phyloP scores from a whole-genome alignment of 2,888 invertebrate species.

The Corythucha ciliata region DNA sequence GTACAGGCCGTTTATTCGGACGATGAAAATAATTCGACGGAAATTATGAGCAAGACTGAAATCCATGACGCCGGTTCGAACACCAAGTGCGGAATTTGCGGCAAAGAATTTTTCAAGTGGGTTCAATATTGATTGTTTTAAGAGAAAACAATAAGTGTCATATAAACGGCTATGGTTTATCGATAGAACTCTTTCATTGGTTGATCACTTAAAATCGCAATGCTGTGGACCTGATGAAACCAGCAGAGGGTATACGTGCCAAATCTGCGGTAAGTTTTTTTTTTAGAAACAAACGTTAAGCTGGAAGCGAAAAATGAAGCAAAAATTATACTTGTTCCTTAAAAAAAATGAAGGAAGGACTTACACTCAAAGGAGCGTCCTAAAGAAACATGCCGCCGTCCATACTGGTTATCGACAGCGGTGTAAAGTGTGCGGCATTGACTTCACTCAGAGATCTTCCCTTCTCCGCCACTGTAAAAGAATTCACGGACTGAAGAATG shows the following conservation, averaged over 20 bases:
- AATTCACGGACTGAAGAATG: constrained; percentile 30
- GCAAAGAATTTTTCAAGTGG: constrained; percentile 26
- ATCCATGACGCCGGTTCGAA: neutral
- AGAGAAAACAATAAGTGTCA: constrained; percentile 11
- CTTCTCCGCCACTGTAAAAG: constrained; percentile 35
- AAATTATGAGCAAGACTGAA: neutral
- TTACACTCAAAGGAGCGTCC: constrained; percentile 30
- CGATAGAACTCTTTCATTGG: too few relatives aligned
- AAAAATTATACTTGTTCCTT: neutral
- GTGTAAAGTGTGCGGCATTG: constrained; percentile 36
- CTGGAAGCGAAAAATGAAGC: neutral
- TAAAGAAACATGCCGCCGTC: constrained; percentile 34
- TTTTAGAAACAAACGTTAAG: neutral
- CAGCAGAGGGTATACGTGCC: constrained; percentile 12
- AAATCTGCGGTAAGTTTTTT: constrained; percentile 14
- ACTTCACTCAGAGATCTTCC: constrained; percentile 36
- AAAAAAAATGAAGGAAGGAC: neutral
- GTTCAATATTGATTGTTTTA: constrained; percentile 12
- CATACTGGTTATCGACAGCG: constrained; percentile 35
- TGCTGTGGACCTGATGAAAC: too few relatives aligned
- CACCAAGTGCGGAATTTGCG: constrained; percentile 31
- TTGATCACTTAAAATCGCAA: too few relatives aligned
- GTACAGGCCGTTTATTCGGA: constrained; percentile 37
- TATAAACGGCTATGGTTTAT: too few relatives aligned
- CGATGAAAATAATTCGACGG: constrained; percentile 26